Evolutionary conservation across 2,797 vertebrate genomes (phyloP).

Genomic region (Xenentodon cancila): DNA sequence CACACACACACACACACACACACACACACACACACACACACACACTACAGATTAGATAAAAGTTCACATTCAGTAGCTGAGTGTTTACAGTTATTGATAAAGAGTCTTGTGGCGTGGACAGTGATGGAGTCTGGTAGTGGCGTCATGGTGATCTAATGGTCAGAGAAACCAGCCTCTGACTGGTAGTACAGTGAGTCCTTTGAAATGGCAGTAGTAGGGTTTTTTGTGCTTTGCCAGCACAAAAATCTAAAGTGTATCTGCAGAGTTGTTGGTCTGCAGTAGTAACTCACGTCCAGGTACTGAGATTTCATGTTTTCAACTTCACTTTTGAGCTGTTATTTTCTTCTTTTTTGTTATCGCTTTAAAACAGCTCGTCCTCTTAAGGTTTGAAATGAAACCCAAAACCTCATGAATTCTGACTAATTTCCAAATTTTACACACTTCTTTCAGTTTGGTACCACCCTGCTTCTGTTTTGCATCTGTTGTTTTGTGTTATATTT

Average conservation of each 20-base stretch:
- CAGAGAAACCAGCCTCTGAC: conserved; percentile 27
- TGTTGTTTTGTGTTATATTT: too few relatives aligned
- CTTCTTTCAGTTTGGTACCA: too few relatives aligned
- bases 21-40: conserved; percentile 1
- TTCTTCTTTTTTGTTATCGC: too few relatives aligned
- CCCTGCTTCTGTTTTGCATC: too few relatives aligned
- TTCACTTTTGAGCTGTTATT: too few relatives aligned
- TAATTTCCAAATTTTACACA: too few relatives aligned
- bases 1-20: too few relatives aligned
- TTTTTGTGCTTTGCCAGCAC: conserved; percentile 4
- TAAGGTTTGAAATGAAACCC: too few relatives aligned
- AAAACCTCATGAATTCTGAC: too few relatives aligned
- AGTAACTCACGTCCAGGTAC: too few relatives aligned
- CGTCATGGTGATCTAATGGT: conserved; percentile 45
- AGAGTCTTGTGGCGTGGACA: conserved; percentile 31
- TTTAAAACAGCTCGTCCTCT: too few relatives aligned
- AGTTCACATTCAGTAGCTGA: conserved; percentile 37
- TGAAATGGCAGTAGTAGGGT: conserved; percentile 29
- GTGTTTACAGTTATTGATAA: conserved; percentile 52
- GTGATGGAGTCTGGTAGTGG: conserved; percentile 24
- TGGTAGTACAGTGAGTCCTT: conserved; percentile 38
- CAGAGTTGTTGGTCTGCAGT: conserved; percentile 5
- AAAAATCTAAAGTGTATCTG: conserved; percentile 11
- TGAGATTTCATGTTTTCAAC: too few relatives aligned
- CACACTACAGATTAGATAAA: conserved; percentile 34